phyloP scores from a whole-genome alignment of 2,113 vertebrate species.

The Prolemur simus region DNA sequence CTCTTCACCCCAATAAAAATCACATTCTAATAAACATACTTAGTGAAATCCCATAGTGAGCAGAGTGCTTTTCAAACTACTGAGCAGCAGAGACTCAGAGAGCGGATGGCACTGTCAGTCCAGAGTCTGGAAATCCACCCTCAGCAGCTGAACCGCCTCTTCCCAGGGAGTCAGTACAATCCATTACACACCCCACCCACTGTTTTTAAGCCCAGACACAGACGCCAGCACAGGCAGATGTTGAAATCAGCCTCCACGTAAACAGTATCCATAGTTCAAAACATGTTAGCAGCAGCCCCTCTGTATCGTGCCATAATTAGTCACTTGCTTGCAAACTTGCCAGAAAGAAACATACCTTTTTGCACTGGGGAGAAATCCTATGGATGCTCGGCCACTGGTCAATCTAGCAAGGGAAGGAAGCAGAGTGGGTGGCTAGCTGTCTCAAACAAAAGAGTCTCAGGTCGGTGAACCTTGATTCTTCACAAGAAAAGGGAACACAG shows the following conservation, averaged over 20 bases:
- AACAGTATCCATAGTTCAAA: neutral
- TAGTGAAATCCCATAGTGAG: neutral
- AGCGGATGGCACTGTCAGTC: neutral
- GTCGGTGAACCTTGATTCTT: constrained; percentile 73
- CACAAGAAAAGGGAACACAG: constrained; percentile 69
- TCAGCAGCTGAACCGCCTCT: constrained; percentile 46
- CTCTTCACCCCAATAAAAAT: neutral
- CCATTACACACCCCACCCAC: constrained; percentile 44
- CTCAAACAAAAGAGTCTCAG: constrained; percentile 56
- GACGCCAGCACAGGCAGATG: constrained; percentile 3
- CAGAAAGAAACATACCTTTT: constrained; percentile 82
- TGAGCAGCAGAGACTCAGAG: neutral
- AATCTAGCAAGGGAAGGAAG: constrained; percentile 72
- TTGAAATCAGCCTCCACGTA: constrained; percentile 41
- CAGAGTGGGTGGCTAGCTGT: constrained; percentile 56
- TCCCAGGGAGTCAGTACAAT: constrained; percentile 39
- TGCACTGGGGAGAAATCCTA: constrained; percentile 71
- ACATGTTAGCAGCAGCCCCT: neutral
- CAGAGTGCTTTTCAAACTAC: neutral
- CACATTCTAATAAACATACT: neutral
- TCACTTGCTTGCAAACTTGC: constrained; percentile 45
- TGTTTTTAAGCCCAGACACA: neutral
- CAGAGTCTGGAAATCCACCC: constrained; percentile 48
- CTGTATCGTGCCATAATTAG: neutral
- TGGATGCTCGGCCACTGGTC: constrained; percentile 49